phyloP scores from a whole-genome alignment of 1,140 invertebrate genomes.

The Sesamia nonagrioides region DNA sequence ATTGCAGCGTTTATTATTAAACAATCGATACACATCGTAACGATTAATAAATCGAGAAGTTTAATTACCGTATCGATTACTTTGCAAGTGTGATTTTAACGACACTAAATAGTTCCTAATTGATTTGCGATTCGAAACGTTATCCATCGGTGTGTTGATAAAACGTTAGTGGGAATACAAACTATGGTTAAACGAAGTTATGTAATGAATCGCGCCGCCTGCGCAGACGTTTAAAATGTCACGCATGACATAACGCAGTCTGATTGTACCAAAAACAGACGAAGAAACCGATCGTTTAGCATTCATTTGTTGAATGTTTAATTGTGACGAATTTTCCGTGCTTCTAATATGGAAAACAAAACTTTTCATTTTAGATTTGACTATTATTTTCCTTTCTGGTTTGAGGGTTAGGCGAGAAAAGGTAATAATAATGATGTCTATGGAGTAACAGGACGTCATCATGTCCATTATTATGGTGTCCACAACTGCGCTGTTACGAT shows the following conservation, averaged over 20 bases:
- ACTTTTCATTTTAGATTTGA: not conserved
- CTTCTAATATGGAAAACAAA: not conserved
- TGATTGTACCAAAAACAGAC: constrained; percentile 51
- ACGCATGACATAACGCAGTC: constrained; percentile 62
- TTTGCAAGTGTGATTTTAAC: not conserved
- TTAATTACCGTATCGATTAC: constrained; percentile 1
- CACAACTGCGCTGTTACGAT: not conserved
- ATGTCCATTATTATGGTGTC: constrained; percentile 1
- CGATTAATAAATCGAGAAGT: constrained; percentile 20
- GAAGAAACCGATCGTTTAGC: constrained; percentile 50
- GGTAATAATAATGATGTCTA: not conserved
- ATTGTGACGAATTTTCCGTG: constrained; percentile 1
- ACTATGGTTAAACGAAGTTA: constrained; percentile 60
- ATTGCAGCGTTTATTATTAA: not conserved
- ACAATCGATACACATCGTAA: constrained; percentile 8
- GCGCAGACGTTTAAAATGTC: constrained; percentile 59
- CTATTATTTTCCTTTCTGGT: not conserved
- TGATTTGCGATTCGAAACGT: constrained; percentile 63
- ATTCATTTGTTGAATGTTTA: constrained; percentile 23
- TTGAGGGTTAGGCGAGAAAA: too few relatives aligned
- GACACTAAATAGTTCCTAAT: constrained; percentile 38
- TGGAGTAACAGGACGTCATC: constrained; percentile 5
- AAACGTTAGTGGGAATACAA: constrained; percentile 57
- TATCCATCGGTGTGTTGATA: constrained; percentile 23
- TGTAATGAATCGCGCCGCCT: constrained; percentile 60